A percentile compares a stretch with the other conserved stretches of the same genome.
Conservation (phyloP, 2,888 invertebrate species). For the Mythimna vitellina region DNA sequence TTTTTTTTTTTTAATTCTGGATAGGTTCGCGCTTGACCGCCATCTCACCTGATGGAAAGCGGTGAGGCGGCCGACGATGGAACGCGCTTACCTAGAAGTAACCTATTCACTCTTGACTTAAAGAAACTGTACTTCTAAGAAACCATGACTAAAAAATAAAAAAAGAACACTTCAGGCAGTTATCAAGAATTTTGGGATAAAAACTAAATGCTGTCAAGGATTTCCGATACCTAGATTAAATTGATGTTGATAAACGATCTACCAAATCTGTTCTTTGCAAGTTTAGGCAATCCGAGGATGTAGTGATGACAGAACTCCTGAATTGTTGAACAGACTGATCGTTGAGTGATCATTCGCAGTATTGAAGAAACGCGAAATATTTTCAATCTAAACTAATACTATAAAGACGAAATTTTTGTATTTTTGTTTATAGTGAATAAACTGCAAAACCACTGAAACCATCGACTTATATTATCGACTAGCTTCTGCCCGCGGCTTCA, state of each 20-base stretch:
- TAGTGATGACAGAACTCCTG: constrained; percentile 5
- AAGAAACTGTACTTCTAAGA: too few relatives aligned
- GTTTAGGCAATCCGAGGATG: not conserved
- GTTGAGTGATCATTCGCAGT: constrained; percentile 4
- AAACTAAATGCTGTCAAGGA: constrained; percentile 13
- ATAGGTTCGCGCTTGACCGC: too few relatives aligned
- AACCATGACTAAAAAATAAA: not conserved
- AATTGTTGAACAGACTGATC: not conserved
- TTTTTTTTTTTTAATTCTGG: too few relatives aligned
- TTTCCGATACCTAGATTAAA: not conserved
- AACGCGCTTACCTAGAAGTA: too few relatives aligned
- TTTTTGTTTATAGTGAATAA: too few relatives aligned
- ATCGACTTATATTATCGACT: too few relatives aligned
- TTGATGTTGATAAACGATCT: not conserved
- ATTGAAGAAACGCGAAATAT: not conserved
- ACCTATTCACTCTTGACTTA: too few relatives aligned
- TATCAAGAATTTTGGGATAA: constrained; percentile 2
- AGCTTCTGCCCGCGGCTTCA: too few relatives aligned
- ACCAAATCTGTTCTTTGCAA: not conserved
- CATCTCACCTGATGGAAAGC: too few relatives aligned
- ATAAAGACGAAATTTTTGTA: too few relatives aligned
- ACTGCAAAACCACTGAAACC: too few relatives aligned
- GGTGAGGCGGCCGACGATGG: too few relatives aligned
- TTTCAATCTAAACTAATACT: not conserved
- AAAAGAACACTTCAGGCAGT: constrained; percentile 15